Evolutionary conservation across 2,888 invertebrate species (phyloP), one percentile per base, ranked within the genome.

Genomic region (Hesperia comma): DNA sequence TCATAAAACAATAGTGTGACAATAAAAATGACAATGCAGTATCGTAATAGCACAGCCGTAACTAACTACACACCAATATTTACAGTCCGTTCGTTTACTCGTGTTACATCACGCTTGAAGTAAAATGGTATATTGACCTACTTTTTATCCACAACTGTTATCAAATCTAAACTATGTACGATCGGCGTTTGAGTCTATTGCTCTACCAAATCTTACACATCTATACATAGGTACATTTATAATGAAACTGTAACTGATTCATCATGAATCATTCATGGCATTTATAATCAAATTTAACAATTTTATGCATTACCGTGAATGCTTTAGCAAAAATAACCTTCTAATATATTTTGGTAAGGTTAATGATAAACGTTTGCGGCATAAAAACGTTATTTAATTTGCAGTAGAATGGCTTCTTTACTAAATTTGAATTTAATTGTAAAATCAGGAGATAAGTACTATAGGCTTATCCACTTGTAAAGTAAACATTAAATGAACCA

Each of bases 251-350:
- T n/a, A n/a, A 49, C n/a, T 49, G 6, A 49, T 0, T 17, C 40
- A 63, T 56, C 7, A 56, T 37, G 15, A 51, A 32, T 32, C 60
- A 68, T 68, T 68, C 62, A 71, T 61, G 71, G 43, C 56, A 68
- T 54, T 72, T 72, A 66, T 68, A 61, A 66, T 64, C 63, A 66
- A 69, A 70, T 70, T 67, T 68, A 61, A 60, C 51, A 41, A 70
- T 73, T 70, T 69, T 69, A 72, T 55, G 67, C 69, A 66, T 63
- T 33, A 26, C 49, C 69, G 69, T 68, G 53, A 41, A 72, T 68
- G 69, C 70, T 55, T 69, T 49, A 51, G 41, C 33, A 55, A 3
- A 19, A 33, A 21, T 66, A 19, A 55, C 60, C 60, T 66, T 43
- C 33, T 57, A 57, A 17, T 19, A 43, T 33, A 40, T 21, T 14